Conservation (phyloP, 1,140 invertebrate genomes). For the Diabrotica undecimpunctata region DNA sequence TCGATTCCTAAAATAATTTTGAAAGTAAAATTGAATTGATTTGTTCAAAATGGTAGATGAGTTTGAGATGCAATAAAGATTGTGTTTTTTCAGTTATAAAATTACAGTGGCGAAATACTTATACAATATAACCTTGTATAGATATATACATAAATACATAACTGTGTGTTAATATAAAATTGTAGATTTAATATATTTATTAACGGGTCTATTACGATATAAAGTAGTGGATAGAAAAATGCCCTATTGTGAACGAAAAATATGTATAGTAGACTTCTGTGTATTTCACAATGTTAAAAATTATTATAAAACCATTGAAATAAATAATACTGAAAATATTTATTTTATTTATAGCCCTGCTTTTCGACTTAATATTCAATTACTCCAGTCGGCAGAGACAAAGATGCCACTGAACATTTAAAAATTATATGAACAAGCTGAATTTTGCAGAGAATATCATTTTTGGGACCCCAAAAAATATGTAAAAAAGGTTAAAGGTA, state of each 20-base stretch:
- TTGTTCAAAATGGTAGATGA: too few relatives aligned
- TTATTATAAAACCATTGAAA: constrained; percentile 21
- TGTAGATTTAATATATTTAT: constrained; percentile 42
- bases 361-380: too few relatives aligned
- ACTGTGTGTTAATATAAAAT: constrained; percentile 17
- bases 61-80: too few relatives aligned
- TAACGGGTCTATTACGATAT: constrained; percentile 40
- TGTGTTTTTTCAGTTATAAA: too few relatives aligned
- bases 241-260: constrained; percentile 32
- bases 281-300: constrained; percentile 40
- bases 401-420: too few relatives aligned
- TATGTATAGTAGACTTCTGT: constrained; percentile 41
- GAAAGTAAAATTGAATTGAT: too few relatives aligned
- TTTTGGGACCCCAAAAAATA: too few relatives aligned
- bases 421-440: too few relatives aligned
- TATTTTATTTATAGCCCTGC: background rate
- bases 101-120: background rate
- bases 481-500: too few relatives aligned
- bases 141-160: constrained; percentile 22
- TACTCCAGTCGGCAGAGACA: too few relatives aligned
- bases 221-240: constrained; percentile 26
- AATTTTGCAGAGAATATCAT: too few relatives aligned
- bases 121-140: background rate
- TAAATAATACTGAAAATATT: constrained; percentile 19
- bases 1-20: too few relatives aligned